Evolutionary conservation across 2,797 vertebrate genomes (phyloP).

Genomic region (Brachyalestes nurse): DNA sequence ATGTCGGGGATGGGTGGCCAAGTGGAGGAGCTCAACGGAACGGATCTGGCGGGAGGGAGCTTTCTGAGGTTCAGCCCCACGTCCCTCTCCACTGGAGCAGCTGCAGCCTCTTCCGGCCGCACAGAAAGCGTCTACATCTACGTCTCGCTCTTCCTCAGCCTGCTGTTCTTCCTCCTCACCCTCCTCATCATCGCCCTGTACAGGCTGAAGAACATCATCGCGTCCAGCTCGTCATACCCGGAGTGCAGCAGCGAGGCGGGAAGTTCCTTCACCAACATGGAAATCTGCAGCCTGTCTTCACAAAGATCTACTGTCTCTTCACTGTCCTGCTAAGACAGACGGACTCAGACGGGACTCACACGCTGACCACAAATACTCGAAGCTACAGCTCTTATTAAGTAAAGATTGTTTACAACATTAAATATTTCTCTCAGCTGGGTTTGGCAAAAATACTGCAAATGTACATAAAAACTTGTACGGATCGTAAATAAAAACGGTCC

Average conservation of each 20-base stretch:
- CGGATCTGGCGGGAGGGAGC: conserved; percentile 81
- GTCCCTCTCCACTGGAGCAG: conserved; percentile 85
- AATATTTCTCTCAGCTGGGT: not conserved
- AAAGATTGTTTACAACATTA: not conserved
- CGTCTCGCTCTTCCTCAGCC: conserved; percentile 94
- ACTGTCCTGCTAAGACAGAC: conserved; percentile 67
- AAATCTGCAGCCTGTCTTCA: conserved; percentile 94
- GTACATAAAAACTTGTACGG: not conserved
- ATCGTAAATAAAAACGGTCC: not conserved
- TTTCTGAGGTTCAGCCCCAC: conserved; percentile 89
- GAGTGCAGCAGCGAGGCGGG: conserved; percentile 91
- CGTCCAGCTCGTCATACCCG: conserved; percentile 90
- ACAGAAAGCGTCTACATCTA: conserved; percentile 91
- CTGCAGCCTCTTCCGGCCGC: conserved; percentile 73
- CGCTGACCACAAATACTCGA: not conserved
- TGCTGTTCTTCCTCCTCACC: conserved; percentile 91
- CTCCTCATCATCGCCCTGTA: conserved; percentile 93
- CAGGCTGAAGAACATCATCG: conserved; percentile 96
- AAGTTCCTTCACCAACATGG: conserved; percentile 95
- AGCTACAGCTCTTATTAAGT: not conserved
- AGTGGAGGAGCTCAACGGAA: conserved; percentile 74
- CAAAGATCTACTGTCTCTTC: conserved; percentile 90
- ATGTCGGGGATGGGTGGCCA: conserved; percentile 85
- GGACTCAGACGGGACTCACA: not conserved
- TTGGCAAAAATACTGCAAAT: not conserved